Conservation (phyloP, 2,113 vertebrate genomes). For the Nycticorax nycticorax region DNA sequence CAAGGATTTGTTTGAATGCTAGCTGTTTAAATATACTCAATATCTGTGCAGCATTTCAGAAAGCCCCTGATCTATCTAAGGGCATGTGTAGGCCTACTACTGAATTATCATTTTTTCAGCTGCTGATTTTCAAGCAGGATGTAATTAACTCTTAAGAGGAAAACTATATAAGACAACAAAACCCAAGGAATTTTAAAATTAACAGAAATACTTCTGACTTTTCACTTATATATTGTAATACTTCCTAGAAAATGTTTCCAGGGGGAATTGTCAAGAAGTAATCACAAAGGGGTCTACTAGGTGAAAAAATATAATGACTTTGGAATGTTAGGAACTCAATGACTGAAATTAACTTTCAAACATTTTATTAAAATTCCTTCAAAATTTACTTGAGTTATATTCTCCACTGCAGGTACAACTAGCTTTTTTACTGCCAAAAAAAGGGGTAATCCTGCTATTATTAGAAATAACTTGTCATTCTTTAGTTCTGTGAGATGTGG, state of each 20-base stretch:
- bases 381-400: not conserved
- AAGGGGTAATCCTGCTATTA: not conserved
- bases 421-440: not conserved
- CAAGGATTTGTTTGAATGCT: slow-evolving; percentile 13
- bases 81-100: not conserved
- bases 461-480: not conserved
- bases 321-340: not conserved
- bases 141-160: slow-evolving; percentile 2
- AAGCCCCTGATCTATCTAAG: not conserved
- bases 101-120: not conserved
- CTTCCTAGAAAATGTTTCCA: not conserved
- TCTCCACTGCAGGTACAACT: not conserved
- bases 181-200: not conserved
- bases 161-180: not conserved
- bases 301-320: not conserved
- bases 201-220: not conserved
- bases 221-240: not conserved
- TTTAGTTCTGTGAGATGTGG: not conserved
- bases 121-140: not conserved
- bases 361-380: not conserved
- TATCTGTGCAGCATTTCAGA: not conserved
- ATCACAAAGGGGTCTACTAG: not conserved
- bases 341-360: not conserved
- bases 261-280: not conserved
- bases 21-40: not conserved